Evolutionary conservation across 2,888 invertebrate genomes (phyloP), one percentile per base, ranked within the genome.

Genomic region (Papilio elwesi): DNA sequence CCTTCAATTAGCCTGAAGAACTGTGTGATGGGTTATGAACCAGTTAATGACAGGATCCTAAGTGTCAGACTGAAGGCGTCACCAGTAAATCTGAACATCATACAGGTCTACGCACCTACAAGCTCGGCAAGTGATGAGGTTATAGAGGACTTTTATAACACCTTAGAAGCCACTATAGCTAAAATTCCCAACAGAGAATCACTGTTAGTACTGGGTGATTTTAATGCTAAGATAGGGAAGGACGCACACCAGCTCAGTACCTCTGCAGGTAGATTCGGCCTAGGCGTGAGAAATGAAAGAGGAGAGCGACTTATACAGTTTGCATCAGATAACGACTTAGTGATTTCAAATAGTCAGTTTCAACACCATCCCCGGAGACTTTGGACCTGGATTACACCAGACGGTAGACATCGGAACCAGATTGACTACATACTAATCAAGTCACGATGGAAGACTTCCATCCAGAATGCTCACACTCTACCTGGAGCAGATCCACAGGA

Each of bases 141-240:
- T 12, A 16, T 76, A 10, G 75, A 75, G 16, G 43, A 64, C 0
- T 76, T 75, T 15, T 75, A 76, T 26, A 55, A 59, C 6, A 64
- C 68, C 4, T 15, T 76, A 15, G 69, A 74, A 52, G 9, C 70
- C 0, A 52, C 59, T 4, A 70, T 76, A 9, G n/a, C 62, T 4
- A 75, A 71, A 66, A 52, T 78, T 15, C 77, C 78, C 6, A 75
- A 74, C 1, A 76, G 75, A 68, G 76, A 78, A 43, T 1, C 70
- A 3, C 38, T 77, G 7, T 12, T 76, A 4, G 53, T 77, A 48
- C 13, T 77, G 38, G 75, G 77, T 0, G 77, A 78, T 49, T 77
- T 78, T 15, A 76, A 77, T 53, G 72, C 74, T 6, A 73, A 74
- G n/a, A 73, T 73, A 26, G 68, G 73, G 43, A 53, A 57, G 15